Percentiles rank a stretch among this genome's conserved stretches.
Conservation (phyloP, 1,140 invertebrate species). For the Portunus trituberculatus region DNA sequence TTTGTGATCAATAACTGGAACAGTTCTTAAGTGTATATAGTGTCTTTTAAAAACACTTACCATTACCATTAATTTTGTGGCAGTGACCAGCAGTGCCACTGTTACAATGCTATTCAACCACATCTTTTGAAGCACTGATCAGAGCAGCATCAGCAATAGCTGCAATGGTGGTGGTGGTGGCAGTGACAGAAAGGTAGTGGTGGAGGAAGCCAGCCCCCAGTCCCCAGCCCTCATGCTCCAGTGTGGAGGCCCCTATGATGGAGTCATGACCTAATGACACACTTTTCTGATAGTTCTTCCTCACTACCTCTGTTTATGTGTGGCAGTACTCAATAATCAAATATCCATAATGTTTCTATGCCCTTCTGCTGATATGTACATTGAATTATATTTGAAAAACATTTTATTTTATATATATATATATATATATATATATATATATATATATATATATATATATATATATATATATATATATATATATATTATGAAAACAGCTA, state of each 20-base stretch:
- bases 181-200: not conserved
- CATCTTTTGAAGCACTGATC: not conserved
- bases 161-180: not conserved
- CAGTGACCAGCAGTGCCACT: not conserved
- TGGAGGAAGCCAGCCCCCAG: not conserved
- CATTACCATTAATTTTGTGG: not conserved
- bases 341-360: no score
- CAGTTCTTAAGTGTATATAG: no score
- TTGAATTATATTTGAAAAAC: not conserved
- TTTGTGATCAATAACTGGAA: no score
- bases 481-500: no score
- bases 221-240: not conserved
- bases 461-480: no score
- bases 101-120: not conserved
- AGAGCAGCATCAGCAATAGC: not conserved
- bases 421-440: not conserved
- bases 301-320: not conserved
- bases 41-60: not conserved
- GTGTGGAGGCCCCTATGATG: not conserved
- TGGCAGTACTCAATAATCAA: not conserved
- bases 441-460: not conserved
- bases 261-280: not conserved
- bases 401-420: not conserved
- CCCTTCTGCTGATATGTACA: not conserved
- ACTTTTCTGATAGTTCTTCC: not conserved